Conservation (phyloP, 2,113 vertebrate genomes). For the Malurus elegans region DNA sequence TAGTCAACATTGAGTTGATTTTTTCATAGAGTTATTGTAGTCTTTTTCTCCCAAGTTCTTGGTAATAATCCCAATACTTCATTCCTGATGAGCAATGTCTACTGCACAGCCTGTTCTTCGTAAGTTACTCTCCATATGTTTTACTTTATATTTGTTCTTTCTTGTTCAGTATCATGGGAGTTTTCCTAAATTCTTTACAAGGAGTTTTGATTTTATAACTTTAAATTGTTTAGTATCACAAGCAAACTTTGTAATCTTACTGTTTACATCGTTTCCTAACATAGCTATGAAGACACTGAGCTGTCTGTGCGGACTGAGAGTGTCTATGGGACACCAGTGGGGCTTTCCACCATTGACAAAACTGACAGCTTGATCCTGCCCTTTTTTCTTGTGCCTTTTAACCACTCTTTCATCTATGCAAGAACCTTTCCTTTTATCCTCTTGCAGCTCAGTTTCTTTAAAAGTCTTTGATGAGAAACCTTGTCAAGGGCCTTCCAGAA, state of each 20-base stretch:
- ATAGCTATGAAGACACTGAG: not conserved
- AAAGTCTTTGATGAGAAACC: conserved; percentile 44
- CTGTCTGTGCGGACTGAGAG: not conserved
- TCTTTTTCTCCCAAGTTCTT: not conserved
- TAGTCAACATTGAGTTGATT: not conserved
- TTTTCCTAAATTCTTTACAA: not conserved
- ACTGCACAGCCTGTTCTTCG: not conserved
- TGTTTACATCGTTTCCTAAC: not conserved
- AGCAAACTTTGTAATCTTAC: not conserved
- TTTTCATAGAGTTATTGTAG: not conserved
- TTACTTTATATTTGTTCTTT: not conserved
- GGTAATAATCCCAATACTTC: not conserved
- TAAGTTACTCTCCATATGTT: not conserved
- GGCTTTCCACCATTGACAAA: not conserved
- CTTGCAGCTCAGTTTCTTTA: not conserved
- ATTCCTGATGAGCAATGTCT: not conserved
- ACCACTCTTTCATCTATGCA: conserved; percentile 26
- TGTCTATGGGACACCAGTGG: not conserved
- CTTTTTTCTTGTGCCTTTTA: conserved; percentile 32
- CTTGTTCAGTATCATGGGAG: not conserved
- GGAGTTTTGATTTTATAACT: not conserved
- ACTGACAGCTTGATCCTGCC: conserved; percentile 23
- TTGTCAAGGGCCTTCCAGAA: conserved; percentile 20
- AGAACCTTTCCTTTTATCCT: conserved; percentile 28
- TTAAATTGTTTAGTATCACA: not conserved